Conservation (phyloP, 2,797 vertebrate genomes). For the Cuniculus paca region DNA sequence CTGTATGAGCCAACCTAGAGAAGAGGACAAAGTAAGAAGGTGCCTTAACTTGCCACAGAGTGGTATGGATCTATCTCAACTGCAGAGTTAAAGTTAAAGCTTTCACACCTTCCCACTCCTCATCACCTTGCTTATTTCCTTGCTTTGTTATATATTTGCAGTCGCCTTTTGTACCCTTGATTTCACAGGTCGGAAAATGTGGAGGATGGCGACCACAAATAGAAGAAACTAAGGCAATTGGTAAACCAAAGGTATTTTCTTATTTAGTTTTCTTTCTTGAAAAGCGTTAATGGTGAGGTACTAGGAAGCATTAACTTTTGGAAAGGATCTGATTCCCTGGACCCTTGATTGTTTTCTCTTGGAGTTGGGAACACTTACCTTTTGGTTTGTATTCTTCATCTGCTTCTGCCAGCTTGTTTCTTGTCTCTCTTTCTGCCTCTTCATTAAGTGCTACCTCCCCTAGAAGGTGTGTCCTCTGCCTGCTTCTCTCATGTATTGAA, state of each 20-base stretch:
- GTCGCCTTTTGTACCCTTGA: not conserved
- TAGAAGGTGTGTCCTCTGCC: not conserved
- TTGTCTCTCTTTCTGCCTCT: not conserved
- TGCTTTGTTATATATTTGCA: not conserved
- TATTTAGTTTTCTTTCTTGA: not conserved
- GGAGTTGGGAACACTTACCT: not conserved
- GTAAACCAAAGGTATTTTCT: not conserved
- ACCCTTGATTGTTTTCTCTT: not conserved
- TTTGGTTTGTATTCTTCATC: not conserved
- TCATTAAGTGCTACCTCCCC: not conserved
- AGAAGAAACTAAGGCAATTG: not conserved
- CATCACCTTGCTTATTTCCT: not conserved
- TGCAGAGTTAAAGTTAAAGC: not conserved
- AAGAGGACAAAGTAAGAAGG: not conserved
- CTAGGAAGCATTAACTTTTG: not conserved
- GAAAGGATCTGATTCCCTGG: not conserved
- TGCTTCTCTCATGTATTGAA: not conserved
- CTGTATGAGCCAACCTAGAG: not conserved
- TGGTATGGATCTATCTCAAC: not conserved
- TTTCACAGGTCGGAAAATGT: not conserved
- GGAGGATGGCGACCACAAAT: not conserved
- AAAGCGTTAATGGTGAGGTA: not conserved
- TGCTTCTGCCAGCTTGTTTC: not conserved
- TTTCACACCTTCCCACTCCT: not conserved
- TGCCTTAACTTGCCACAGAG: not conserved